These are phyloP conservation scores for Ectropis grisescens DNA, from an alignment of 1,140 invertebrate genomes.

Conservation along the genomic window DNA sequence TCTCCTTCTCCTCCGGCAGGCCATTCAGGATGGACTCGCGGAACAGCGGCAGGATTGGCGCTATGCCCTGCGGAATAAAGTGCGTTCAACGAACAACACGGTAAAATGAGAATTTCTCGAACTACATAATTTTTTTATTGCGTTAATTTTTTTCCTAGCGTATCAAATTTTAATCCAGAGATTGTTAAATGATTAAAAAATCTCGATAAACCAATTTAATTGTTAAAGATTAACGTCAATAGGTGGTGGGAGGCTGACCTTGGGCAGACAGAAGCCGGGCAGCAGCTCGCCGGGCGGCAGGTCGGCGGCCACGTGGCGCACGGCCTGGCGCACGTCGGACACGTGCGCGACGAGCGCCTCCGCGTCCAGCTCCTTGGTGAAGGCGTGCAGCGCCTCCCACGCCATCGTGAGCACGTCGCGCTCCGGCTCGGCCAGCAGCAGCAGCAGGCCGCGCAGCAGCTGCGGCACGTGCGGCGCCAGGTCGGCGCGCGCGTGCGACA, in stretches of 20 bases:
- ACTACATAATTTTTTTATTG: background rate
- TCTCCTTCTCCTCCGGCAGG: constrained; percentile 94
- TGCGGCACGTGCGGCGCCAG: constrained; percentile 90
- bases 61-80: constrained; percentile 81
- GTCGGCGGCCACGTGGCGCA: constrained; percentile 90
- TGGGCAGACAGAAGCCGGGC: constrained; percentile 96
- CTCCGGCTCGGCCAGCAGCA: constrained; percentile 86
- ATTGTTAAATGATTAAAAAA: too few relatives aligned
- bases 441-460: constrained; percentile 88
- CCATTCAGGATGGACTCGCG: constrained; percentile 97
- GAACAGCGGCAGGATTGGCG: constrained; percentile 94
- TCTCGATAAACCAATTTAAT: too few relatives aligned
- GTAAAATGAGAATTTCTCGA: too few relatives aligned
- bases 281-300: constrained; percentile 84
- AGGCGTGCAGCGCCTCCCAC: constrained; percentile 92
- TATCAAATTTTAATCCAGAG: too few relatives aligned
- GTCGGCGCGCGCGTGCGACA: constrained; percentile 88
- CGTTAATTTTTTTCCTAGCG: too few relatives aligned
- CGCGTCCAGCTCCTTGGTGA: constrained; percentile 89
- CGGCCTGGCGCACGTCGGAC: constrained; percentile 90
- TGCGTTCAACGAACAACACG: too few relatives aligned
- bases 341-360: constrained; percentile 88
- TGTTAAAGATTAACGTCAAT: too few relatives aligned
- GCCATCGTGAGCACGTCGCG: constrained; percentile 85
- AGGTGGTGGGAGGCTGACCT: constrained; percentile 67